A percentile compares a stretch with the other conserved stretches of the same genome.
phyloP scores from a whole-genome alignment of 2,888 invertebrate genomes.

The Cantharis rustica region DNA sequence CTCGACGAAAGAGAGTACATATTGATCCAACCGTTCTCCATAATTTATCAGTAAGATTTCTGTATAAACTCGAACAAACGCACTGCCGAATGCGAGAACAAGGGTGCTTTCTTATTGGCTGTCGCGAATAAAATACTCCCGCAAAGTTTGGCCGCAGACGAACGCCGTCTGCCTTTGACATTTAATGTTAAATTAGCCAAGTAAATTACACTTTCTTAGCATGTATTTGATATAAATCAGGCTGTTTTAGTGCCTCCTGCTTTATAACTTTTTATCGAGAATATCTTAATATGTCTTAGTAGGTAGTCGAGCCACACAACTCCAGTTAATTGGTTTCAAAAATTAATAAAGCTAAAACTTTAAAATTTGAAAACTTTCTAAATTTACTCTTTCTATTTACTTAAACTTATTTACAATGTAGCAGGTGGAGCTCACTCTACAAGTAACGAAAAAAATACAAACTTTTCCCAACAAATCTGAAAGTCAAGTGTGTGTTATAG shows the following conservation, averaged over 20 bases:
- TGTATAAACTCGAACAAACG: conserved; percentile 40
- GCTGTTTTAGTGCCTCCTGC: conserved; percentile 31
- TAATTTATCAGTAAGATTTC: conserved; percentile 41
- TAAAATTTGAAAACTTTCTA: conserved; percentile 5
- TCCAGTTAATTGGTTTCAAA: not conserved
- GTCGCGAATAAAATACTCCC: conserved; percentile 48
- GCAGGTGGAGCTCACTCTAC: conserved; percentile 39
- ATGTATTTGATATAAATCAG: conserved; percentile 50
- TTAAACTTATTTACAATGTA: conserved; percentile 13
- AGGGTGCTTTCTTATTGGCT: conserved; percentile 42
- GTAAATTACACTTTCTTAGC: conserved; percentile 52
- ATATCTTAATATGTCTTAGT: conserved; percentile 12
- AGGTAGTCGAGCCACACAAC: conserved; percentile 2
- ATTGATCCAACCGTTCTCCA: conserved; percentile 31
- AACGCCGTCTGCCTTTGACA: conserved; percentile 50
- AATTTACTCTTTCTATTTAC: not conserved
- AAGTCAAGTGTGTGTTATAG: conserved; percentile 40
- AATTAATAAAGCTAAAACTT: conserved; percentile 1
- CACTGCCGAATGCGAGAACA: conserved; percentile 39
- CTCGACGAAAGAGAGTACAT: conserved; percentile 25
- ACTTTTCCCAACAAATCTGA: conserved; percentile 42
- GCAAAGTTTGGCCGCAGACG: conserved; percentile 48
- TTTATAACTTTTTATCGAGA: conserved; percentile 32
- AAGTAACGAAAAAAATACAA: conserved; percentile 35
- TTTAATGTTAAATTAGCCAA: conserved; percentile 51